Conservation (phyloP, 2,888 invertebrate genomes). For the Platycheirus albimanus region DNA sequence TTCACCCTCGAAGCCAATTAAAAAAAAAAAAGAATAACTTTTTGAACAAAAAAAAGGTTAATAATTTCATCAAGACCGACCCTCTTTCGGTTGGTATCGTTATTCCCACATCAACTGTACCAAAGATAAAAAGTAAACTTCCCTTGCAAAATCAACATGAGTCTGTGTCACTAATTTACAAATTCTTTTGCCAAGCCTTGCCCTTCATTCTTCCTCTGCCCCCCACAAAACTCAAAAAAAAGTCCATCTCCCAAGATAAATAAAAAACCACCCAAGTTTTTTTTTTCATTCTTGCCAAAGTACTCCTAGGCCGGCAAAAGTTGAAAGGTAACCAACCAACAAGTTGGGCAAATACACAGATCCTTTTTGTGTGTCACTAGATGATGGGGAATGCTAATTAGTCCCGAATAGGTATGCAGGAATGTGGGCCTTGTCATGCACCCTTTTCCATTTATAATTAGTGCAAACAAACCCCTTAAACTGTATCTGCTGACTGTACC, state of each 20-base stretch:
- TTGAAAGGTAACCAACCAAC: slow-evolving; percentile 46
- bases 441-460: slow-evolving; percentile 58
- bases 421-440: slow-evolving; percentile 26
- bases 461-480: slow-evolving; percentile 40
- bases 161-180: slow-evolving; percentile 23
- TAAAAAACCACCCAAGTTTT: neutral
- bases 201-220: too few relatives aligned
- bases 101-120: slow-evolving; percentile 5
- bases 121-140: slow-evolving; percentile 1
- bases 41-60: slow-evolving; percentile 4
- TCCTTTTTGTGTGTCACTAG: slow-evolving; percentile 26
- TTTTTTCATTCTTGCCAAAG: neutral
- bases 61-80: slow-evolving; percentile 7
- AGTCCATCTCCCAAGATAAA: neutral
- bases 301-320: neutral
- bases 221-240: neutral
- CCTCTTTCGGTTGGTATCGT: slow-evolving; percentile 1
- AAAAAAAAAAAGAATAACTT: neutral
- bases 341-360: slow-evolving; percentile 56
- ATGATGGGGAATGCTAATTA: slow-evolving; percentile 56
- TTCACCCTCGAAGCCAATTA: neutral
- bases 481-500: neutral
- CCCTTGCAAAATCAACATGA: slow-evolving; percentile 17
- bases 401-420: slow-evolving; percentile 29
- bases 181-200: neutral